phyloP scores from a whole-genome alignment of 2,888 invertebrate species.

The Dastarcus helophoroides region DNA sequence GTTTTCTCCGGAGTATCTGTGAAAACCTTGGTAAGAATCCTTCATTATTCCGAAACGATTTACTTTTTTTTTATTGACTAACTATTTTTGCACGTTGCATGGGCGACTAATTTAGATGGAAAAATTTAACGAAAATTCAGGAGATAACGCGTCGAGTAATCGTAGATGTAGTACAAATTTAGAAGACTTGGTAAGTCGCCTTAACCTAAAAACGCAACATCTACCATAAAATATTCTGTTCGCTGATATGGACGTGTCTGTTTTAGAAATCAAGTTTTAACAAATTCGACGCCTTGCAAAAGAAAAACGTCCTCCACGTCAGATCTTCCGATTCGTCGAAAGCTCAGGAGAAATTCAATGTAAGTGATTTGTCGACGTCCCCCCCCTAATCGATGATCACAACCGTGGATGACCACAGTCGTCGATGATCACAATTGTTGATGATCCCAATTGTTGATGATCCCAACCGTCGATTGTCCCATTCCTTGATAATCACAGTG shows the following conservation, averaged over 20 bases:
- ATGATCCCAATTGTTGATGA: too few relatives aligned
- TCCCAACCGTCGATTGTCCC: too few relatives aligned
- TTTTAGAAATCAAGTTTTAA: constrained; percentile 65
- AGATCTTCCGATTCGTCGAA: constrained; percentile 55
- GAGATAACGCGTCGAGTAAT: constrained; percentile 5
- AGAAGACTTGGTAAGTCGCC: constrained; percentile 10
- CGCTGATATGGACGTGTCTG: constrained; percentile 17
- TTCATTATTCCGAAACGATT: constrained; percentile 1
- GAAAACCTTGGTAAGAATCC: constrained; percentile 48
- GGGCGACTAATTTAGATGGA: constrained; percentile 24
- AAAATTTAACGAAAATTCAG: constrained; percentile 20
- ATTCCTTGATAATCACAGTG: too few relatives aligned
- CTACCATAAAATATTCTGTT: constrained; percentile 7
- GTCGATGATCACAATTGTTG: too few relatives aligned
- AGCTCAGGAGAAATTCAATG: constrained; percentile 56
- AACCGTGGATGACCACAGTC: too few relatives aligned
- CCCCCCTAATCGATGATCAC: too few relatives aligned
- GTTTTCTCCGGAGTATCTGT: constrained; percentile 50
- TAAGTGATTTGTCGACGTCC: constrained; percentile 32
- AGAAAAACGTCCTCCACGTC: constrained; percentile 54
- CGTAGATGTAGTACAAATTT: constrained; percentile 10
- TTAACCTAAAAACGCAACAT: background rate
- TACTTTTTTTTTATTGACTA: constrained; percentile 9
- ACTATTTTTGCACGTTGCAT: constrained; percentile 21
- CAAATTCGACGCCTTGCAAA: constrained; percentile 61